A percentile compares a stretch with the other conserved stretches of the same genome.
Evolutionary conservation across 2,113 vertebrate genomes (phyloP).

Genomic region (Platichthys flesus): DNA sequence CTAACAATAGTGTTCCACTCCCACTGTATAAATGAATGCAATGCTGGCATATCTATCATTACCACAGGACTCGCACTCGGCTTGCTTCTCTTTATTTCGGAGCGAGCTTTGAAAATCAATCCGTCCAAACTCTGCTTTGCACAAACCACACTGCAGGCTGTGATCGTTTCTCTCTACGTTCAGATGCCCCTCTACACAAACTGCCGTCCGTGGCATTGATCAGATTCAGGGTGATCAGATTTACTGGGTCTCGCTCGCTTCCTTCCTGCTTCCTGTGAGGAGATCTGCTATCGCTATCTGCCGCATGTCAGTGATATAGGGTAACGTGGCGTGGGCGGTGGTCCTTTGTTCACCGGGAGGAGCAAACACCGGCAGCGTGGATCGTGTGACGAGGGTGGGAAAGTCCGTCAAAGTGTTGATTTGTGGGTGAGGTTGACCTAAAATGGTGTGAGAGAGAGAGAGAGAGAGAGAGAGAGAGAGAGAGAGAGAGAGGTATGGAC

Average conservation of each 20-base stretch:
- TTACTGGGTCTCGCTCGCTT: conserved; percentile 40
- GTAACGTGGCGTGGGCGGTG: conserved; percentile 14
- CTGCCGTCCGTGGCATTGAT: conserved; percentile 51
- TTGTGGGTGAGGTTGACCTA: conserved; percentile 46
- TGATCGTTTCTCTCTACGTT: conserved; percentile 50
- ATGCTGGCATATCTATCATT: conserved; percentile 68
- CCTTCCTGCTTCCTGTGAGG: conserved; percentile 53
- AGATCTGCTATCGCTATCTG: conserved; percentile 43
- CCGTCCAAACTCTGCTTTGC: conserved; percentile 41
- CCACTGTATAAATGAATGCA: conserved; percentile 73
- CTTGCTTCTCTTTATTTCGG: conserved; percentile 53
- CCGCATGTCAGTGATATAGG: conserved; percentile 27
- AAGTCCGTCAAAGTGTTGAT: conserved; percentile 63
- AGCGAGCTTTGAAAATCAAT: conserved; percentile 59
- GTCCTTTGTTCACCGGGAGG: conserved; percentile 28
- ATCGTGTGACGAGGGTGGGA: conserved; percentile 41
- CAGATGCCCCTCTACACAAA: conserved; percentile 39
- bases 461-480: conserved; percentile 11
- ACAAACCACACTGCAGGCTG: conserved; percentile 56
- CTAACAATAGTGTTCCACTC: conserved; percentile 74
- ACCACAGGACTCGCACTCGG: conserved; percentile 54
- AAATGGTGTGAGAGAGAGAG: conserved; percentile 9
- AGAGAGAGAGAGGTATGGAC: conserved; percentile 13
- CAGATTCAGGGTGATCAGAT: conserved; percentile 51
- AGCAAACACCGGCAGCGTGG: conserved; percentile 35